phyloP scores from a whole-genome alignment of 1,140 invertebrate genomes.

The Steinernema feltiae region DNA sequence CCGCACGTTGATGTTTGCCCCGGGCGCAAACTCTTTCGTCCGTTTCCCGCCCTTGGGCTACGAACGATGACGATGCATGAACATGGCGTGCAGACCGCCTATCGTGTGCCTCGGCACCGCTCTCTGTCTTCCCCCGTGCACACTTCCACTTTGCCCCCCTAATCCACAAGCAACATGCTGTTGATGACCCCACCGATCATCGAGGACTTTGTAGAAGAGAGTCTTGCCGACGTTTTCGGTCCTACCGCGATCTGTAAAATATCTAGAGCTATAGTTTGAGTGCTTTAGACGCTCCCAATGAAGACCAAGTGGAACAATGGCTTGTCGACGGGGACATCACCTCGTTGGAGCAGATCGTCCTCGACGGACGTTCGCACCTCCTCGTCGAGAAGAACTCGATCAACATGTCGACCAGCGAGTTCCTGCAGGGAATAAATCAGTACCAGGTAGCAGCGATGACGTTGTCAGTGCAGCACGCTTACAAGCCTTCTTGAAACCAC shows the following conservation, averaged over 20 bases:
- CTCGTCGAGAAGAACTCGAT: constrained; percentile 51
- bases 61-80: neutral
- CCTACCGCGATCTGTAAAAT: neutral
- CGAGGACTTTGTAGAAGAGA: neutral
- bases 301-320: constrained; percentile 53
- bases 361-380: constrained; percentile 49
- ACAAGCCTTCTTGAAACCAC: too few species aligned
- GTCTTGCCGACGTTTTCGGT: neutral
- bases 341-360: constrained; percentile 51
- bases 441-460: too few species aligned
- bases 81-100: neutral
- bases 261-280: neutral
- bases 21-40: too few species aligned
- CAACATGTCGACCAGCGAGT: constrained; percentile 47
- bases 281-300: constrained; percentile 50
- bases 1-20: too few species aligned
- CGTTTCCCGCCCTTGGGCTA: neutral
- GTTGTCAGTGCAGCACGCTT: too few species aligned
- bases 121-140: neutral
- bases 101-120: neutral
- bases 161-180: neutral
- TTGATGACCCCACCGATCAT: neutral
- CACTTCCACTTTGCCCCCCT: neutral
- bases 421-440: constrained; percentile 49
- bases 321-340: constrained; percentile 47